Base-by-base conservation (phyloP, 2,113 vertebrate genomes). In the Tangachromis dhanisi region DNA sequence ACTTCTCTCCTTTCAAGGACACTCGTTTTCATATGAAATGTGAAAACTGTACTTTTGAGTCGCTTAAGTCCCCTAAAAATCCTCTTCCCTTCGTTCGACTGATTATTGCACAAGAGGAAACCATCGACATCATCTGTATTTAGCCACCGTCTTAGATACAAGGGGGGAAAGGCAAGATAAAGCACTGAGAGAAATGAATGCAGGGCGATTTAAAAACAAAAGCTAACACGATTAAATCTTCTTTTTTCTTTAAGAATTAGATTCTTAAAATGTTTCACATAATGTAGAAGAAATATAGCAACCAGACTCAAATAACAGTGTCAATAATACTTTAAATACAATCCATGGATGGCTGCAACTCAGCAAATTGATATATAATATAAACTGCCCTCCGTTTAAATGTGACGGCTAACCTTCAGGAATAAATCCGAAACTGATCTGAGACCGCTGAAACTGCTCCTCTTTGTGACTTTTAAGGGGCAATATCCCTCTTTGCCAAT, bases 31-130 rank as follows among this genome's bases (percentile, higher is more conserved):
- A 83, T 55, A 88, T 85, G 80, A 95, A 92, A 93, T 66, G 63
- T 63, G 40, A 61, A 61, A 51, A 82, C 83, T 45, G 54, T 83
- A 86, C 53, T 81, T 87, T 49, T 71, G 17, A 88, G 76, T 86
- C 63, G 2, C 66, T 63, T 9, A 83, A 76, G 45, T 84, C 86
- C 80, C 83, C 85, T 83, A 83, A 91, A 68, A 86, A 92, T 85
- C 83, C 73, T 82, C 88, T 92, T 96, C 95, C 94, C 97, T 95
- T 96, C 54, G 86, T 93, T 93, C 96, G 38, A 97, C 89, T 94
- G 92, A 97, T 98, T 98, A 99, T 98, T 99, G 98, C 98, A 98
- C 98, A 97, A 97, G 97, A 98, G 96, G 95, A 97, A 95, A 97
- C 95, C 95, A 96, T 97, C 93, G 95, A 96, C 92, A 92, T 86